Base-by-base conservation (phyloP, 2,113 vertebrate genomes). In the Artemisiospiza belli region DNA sequence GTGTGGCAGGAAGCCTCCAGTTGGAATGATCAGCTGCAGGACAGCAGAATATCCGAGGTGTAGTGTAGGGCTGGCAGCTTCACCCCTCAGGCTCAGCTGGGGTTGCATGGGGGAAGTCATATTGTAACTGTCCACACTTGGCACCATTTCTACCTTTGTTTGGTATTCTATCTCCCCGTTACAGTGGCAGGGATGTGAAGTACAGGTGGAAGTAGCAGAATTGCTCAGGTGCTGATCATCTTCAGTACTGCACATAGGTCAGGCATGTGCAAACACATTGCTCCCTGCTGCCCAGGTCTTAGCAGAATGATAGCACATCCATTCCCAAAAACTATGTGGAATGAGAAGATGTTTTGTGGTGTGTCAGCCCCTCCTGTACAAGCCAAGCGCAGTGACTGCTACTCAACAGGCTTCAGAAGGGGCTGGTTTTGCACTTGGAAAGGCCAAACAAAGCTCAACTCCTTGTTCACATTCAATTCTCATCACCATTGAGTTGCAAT, bases 211-310 rank as follows among this genome's bases (percentile, higher is more conserved):
- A 27, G 37, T 14, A 18, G 15, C 15, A 13, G 31, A 2, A 16
- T 43, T 20, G n/a, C 64, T 74, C 8, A 5, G 41, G 24, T 69
- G 41, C 33, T 24, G 23, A 12, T 57, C 7, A 17, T 23, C 25
- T 18, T 2, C 8, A 19, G 35, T 57, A 1, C 15, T 3, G 16
- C 30, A 44, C 14, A 0, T 13, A 1, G n/a, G 35, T 84, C 11
- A 37, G 27, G 11, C 13, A 11, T 0, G 1, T 30, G 33, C 24
- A 4, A 7, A 3, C 3, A 7, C 27, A 0, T 13, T 30, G 46
- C 37, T 63, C 16, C 25, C 43, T 25, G 30, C 27, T 52, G 23
- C 31, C 24, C 2, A 3, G 3, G 4, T 11, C 18, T 49, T 24
- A 22, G 47, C 25, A 41, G 74, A 27, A 6, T 9, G 30, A 37